These are phyloP conservation scores for Nyctibius bracteatus DNA, from an alignment of 2,113 vertebrate genomes.

Conservation along the genomic window DNA sequence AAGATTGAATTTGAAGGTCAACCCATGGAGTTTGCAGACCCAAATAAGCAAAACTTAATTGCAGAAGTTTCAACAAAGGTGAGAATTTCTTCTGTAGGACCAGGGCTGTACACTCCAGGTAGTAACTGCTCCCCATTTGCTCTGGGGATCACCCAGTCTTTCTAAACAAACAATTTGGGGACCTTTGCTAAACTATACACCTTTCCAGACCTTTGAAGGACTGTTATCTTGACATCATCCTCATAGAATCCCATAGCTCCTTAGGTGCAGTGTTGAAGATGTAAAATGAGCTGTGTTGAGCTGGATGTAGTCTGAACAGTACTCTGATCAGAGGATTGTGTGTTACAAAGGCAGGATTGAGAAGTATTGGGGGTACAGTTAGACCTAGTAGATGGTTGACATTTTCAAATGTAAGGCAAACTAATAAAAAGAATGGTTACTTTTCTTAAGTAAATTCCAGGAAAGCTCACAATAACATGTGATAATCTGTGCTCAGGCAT, in stretches of 20 bases:
- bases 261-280: background rate
- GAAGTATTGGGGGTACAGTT: background rate
- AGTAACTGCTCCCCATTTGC: background rate
- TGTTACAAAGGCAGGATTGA: background rate
- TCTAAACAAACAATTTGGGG: background rate
- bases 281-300: background rate
- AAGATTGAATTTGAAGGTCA: conserved; percentile 97
- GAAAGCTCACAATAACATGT: background rate
- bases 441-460: background rate
- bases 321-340: background rate
- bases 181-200: background rate
- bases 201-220: background rate
- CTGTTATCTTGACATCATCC: background rate
- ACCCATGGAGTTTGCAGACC: conserved; percentile 84
- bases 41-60: conserved; percentile 87
- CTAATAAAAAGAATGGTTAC: background rate
- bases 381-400: background rate
- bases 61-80: conserved; percentile 95
- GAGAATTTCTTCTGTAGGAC: background rate
- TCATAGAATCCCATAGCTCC: rapidly evolving
- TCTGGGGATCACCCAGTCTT: background rate
- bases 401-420: background rate
- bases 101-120: background rate
- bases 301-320: background rate
- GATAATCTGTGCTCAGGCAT: background rate